Base-by-base conservation (phyloP, 2,888 invertebrate genomes). In the Eulithis testata region DNA sequence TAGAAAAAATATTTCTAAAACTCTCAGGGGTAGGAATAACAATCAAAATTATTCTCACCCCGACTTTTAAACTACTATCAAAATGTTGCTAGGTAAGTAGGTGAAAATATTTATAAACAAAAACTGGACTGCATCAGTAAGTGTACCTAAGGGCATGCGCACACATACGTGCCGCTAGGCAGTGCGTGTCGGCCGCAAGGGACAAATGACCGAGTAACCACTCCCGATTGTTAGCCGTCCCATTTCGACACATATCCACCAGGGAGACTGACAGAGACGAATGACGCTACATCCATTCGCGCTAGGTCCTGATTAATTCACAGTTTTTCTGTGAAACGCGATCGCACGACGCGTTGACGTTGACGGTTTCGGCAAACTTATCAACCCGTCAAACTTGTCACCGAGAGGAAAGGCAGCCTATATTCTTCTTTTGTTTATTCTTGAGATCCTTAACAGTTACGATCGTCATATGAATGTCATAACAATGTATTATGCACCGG, bases 301-400 rank as follows among this genome's bases (percentile, higher is more conserved):
- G 82, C 82, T 84, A 84, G 84, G 78, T 83, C 78, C 83, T 89
- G 87, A 89, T 91, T 89, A 90, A 90, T 90, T 90, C 89, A 89
- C 85, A 86, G 87, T 88, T 90, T 91, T 91, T 91, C 86, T 85
- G 85, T 87, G 86, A 85, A 89, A 86, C 83, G 82, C 83, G 83
- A 85, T 83, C 85, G 80, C 74, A 77, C 79, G 81, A 79, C 81
- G 84, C 81, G 79, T 81, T 79, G 81, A 31, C 75, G 78, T 82
- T 84, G 85, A 87, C 85, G 81, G 86, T 89, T 90, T 88, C 77
- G 83, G 83, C 79, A 80, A 86, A 86, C 81, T 83, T 84, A 84
- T 85, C 83, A 83, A 84, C 84, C 79, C 80, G 84, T 80, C 82
- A 77, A 76, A 78, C 81, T 61, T 77, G 78, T 79, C 76, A 73